These are phyloP conservation scores for Nomia melanderi DNA, from an alignment of 1,140 invertebrate genomes.

Conservation along the genomic window DNA sequence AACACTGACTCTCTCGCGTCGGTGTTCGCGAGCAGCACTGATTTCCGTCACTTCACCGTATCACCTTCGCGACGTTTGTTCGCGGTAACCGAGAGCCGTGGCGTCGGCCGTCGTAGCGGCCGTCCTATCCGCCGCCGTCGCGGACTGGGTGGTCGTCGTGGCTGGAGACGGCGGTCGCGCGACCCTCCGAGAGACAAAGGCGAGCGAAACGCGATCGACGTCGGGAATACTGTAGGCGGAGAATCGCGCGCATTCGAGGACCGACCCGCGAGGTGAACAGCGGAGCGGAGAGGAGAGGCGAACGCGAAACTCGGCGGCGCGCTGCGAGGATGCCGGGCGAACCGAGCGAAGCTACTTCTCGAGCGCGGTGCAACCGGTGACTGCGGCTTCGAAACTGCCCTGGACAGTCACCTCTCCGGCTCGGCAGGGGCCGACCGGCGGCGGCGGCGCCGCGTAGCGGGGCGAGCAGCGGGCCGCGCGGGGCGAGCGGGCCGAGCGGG, in stretches of 20 bases:
- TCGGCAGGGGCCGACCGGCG: slow-evolving; percentile 7
- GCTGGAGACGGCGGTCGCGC: too few relatives aligned
- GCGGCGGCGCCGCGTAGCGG: slow-evolving; percentile 50
- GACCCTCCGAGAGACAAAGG: too few relatives aligned
- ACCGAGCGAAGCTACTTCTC: slow-evolving; percentile 50
- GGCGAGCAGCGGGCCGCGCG: slow-evolving; percentile 57
- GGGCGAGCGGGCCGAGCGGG: slow-evolving; percentile 42
- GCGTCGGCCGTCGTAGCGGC: not conserved
- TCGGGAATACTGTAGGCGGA: not conserved
- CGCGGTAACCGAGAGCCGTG: too few relatives aligned
- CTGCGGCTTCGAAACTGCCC: slow-evolving; percentile 78
- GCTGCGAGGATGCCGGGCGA: not conserved
- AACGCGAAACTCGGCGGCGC: too few relatives aligned
- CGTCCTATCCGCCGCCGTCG: not conserved
- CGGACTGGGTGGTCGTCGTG: not conserved
- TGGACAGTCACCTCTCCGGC: slow-evolving; percentile 74
- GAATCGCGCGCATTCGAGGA: not conserved
- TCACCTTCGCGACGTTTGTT: not conserved
- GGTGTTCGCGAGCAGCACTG: not conserved
- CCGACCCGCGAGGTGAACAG: not conserved
- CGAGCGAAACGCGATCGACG: not conserved
- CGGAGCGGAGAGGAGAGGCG: not conserved
- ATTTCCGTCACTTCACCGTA: not conserved
- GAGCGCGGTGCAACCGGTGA: slow-evolving; percentile 78
- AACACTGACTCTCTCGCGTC: not conserved